phyloP scores from a whole-genome alignment of 2,797 vertebrate species.

The Acrossocheilus fasciatus region DNA sequence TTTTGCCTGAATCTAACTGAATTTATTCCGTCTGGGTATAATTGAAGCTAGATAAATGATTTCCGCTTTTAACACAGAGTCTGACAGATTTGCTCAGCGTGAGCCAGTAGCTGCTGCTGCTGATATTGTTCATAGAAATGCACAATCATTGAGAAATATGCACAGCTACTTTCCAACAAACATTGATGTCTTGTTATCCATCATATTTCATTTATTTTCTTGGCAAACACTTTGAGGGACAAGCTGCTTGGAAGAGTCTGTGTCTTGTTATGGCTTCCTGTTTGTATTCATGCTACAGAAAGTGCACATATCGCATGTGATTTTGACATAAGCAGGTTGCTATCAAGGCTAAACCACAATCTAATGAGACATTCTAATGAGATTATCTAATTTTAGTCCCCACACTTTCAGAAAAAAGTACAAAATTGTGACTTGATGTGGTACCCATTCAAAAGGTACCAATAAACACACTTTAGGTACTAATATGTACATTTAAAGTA shows the following conservation, averaged over 20 bases:
- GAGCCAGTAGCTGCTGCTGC: constrained; percentile 40
- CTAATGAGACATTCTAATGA: not conserved
- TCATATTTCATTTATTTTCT: constrained; percentile 17
- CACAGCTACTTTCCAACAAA: constrained; percentile 28
- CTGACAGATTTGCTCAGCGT: constrained; percentile 35
- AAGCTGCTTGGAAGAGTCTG: not conserved
- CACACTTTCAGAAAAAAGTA: not conserved
- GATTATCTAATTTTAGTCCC: not conserved
- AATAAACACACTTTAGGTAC: not conserved
- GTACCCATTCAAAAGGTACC: not conserved
- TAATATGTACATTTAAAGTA: not conserved
- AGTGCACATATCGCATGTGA: not conserved
- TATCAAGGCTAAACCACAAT: not conserved
- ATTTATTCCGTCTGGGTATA: constrained; percentile 15
- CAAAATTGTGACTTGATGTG: not conserved
- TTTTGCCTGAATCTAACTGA: constrained; percentile 4
- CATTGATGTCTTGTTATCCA: constrained; percentile 34
- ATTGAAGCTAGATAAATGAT: constrained; percentile 41
- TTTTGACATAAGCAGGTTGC: not conserved
- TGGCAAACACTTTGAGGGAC: constrained; percentile 25
- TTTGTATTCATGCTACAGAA: not conserved
- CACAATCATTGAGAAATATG: constrained; percentile 38
- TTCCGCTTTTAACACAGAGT: constrained; percentile 19
- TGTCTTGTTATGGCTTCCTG: not conserved
- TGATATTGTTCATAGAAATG: constrained; percentile 17